phyloP scores from a whole-genome alignment of 2,797 vertebrate genomes.

The Hemitrygon akajei region DNA sequence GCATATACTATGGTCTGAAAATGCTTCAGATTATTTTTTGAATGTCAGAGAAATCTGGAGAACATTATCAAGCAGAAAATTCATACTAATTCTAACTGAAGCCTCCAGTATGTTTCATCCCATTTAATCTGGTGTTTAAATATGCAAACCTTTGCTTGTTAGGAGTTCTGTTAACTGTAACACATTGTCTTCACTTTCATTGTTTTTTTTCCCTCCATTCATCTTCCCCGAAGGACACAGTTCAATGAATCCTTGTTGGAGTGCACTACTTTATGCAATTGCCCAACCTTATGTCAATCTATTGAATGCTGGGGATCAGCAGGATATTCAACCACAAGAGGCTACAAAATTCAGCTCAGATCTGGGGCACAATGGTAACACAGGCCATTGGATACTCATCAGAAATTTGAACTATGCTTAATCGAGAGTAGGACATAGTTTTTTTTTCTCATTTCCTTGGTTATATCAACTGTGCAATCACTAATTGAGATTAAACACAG shows the following conservation, averaged over 20 bases:
- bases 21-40: background rate
- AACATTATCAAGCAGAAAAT: background rate
- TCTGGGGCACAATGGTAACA: background rate
- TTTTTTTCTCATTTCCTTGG: background rate
- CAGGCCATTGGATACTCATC: background rate
- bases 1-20: constrained; percentile 52
- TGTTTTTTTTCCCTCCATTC: background rate
- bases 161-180: background rate
- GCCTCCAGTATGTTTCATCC: background rate
- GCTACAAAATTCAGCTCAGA: background rate
- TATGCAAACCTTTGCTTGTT: background rate
- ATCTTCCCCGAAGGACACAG: background rate
- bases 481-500: background rate
- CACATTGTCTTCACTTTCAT: background rate
- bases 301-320: background rate
- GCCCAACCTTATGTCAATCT: background rate
- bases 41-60: background rate
- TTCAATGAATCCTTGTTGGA: background rate
- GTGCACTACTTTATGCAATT: background rate
- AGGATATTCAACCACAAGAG: background rate
- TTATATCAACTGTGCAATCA: background rate
- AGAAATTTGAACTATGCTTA: background rate
- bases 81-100: background rate
- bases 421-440: no score
- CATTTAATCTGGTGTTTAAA: background rate